These are phyloP conservation scores for Latrodectus geometricus DNA, from an alignment of 1,140 invertebrate species.

Conservation along the genomic window DNA sequence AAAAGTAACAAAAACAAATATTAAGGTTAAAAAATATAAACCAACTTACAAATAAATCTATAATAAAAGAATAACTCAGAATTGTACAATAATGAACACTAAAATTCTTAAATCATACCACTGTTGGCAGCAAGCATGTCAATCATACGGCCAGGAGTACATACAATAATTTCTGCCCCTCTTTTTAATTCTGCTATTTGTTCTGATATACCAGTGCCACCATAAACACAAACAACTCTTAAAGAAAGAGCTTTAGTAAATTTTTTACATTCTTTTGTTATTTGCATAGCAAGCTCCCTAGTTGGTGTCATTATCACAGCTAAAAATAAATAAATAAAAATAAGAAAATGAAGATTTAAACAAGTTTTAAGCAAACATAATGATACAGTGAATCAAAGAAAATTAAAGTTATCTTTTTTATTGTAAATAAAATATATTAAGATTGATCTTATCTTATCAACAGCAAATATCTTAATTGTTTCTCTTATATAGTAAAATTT, in stretches of 20 bases:
- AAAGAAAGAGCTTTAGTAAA: slow-evolving; percentile 91
- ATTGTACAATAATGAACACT: slow-evolving; percentile 17
- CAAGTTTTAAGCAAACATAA: background rate
- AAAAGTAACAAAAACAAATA: slow-evolving; percentile 68
- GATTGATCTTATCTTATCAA: background rate
- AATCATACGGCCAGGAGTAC: slow-evolving; percentile 99
- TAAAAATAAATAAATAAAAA: slow-evolving; percentile 59
- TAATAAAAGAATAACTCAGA: slow-evolving; percentile 8
- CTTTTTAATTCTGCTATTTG: slow-evolving; percentile 98
- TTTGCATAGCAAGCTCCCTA: slow-evolving; percentile 98
- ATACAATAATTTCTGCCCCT: slow-evolving; percentile 98
- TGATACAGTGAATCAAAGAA: background rate
- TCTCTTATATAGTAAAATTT: too few species aligned
- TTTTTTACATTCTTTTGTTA: slow-evolving; percentile 95
- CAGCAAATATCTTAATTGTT: background rate
- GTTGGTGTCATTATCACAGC: slow-evolving; percentile 98
- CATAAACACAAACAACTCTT: slow-evolving; percentile 96
- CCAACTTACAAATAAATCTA: background rate
- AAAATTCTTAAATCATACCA: slow-evolving; percentile 72
- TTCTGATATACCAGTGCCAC: slow-evolving; percentile 93
- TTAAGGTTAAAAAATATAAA: background rate
- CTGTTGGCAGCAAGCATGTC: slow-evolving; percentile 99
- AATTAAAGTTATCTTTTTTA: background rate
- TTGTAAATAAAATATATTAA: background rate
- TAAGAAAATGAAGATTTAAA: too few species aligned